A percentile compares a stretch with the other conserved stretches of the same genome.
phyloP scores from a whole-genome alignment of 2,888 invertebrate species.

The Odontocolon sp. region DNA sequence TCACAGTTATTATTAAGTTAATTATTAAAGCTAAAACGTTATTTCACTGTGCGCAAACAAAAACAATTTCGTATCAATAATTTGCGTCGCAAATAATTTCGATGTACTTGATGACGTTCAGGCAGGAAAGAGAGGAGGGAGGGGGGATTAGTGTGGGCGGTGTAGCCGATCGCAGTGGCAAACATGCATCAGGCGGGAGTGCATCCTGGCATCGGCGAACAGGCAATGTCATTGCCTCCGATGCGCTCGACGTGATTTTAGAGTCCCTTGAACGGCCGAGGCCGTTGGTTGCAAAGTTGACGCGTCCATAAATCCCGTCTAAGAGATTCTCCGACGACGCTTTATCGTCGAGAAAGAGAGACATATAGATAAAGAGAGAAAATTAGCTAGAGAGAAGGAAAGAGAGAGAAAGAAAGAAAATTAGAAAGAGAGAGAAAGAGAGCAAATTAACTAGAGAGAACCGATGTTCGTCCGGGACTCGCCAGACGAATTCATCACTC shows the following conservation, averaged over 20 bases:
- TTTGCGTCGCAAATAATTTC: no score
- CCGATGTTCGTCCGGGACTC: not conserved
- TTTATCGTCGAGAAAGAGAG: constrained; percentile 10
- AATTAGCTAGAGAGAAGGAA: no score
- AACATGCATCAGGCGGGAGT: constrained; percentile 41
- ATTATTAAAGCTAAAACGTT: no score
- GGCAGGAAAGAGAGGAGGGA: no score
- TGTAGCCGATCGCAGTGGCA: not conserved
- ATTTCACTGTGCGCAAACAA: no score
- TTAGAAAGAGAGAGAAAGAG: no score
- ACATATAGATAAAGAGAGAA: no score
- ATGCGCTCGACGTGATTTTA: constrained; percentile 58
- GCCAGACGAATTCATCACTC: constrained; percentile 39
- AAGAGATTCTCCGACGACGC: constrained; percentile 34
- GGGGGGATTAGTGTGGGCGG: not conserved
- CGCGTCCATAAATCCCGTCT: constrained; percentile 37
- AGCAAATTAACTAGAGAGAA: no score
- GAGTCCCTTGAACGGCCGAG: constrained; percentile 13
- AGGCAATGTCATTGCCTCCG: constrained; percentile 77
- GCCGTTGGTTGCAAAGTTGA: not conserved
- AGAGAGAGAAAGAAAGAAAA: no score
- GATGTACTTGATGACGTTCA: no score
- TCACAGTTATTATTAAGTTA: no score
- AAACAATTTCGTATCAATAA: no score
- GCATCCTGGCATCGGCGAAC: constrained; percentile 60